phyloP scores from a whole-genome alignment of 2,113 vertebrate species.

The Nothobranchius kuhntae region DNA sequence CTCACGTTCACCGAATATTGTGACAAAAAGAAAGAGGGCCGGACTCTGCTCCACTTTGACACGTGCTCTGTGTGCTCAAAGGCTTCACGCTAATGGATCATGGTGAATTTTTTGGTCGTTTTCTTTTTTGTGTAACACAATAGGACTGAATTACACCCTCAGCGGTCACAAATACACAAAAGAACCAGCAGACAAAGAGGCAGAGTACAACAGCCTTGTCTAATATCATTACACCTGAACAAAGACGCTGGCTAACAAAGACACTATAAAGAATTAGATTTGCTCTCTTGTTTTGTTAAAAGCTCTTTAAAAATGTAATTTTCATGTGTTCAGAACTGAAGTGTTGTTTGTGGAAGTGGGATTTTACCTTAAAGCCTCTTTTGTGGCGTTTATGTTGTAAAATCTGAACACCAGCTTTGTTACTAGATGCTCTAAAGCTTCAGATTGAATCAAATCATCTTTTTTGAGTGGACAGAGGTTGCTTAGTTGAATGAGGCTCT shows the following conservation, averaged over 20 bases:
- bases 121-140: slow-evolving; percentile 22
- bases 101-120: slow-evolving; percentile 35
- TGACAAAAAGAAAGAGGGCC: slow-evolving; percentile 41
- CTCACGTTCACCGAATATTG: slow-evolving; percentile 33
- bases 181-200: slow-evolving; percentile 47
- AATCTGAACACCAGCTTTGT: too few relatives aligned
- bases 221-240: slow-evolving; percentile 65
- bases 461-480: neutral
- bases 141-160: slow-evolving; percentile 56
- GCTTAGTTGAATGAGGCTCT: neutral
- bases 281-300: neutral
- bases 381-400: neutral
- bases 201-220: slow-evolving; percentile 36
- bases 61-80: slow-evolving; percentile 41
- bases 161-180: slow-evolving; percentile 48
- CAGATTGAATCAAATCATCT: neutral
- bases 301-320: neutral
- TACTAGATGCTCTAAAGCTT: neutral
- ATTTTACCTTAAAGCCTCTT: neutral
- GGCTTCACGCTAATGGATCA: slow-evolving; percentile 37
- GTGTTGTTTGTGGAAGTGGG: too few relatives aligned
- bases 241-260: slow-evolving; percentile 52
- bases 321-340: too few relatives aligned
- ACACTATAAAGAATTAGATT: slow-evolving; percentile 20
- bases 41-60: slow-evolving; percentile 18